A percentile compares a stretch with the other conserved stretches of the same genome.
phyloP scores from a whole-genome alignment of 2,113 vertebrate genomes.

The Harpagus bidentatus region DNA sequence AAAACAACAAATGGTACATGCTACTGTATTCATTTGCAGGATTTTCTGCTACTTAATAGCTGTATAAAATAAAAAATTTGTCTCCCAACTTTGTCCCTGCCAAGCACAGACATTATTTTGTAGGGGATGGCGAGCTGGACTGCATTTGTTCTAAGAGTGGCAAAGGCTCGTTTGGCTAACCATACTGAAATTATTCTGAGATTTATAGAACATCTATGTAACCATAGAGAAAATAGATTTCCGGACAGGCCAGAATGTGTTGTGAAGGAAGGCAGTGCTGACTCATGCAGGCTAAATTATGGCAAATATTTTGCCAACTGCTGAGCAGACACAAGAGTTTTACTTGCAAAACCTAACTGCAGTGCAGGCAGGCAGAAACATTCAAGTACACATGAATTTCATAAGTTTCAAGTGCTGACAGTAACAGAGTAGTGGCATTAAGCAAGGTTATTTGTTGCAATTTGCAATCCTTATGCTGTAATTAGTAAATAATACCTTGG shows the following conservation, averaged over 20 bases:
- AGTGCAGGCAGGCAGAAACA: neutral
- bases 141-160: neutral
- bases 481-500: neutral
- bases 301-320: constrained; percentile 27
- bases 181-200: neutral
- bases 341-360: neutral
- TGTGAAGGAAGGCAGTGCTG: neutral
- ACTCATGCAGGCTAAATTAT: constrained; percentile 25
- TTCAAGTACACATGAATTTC: neutral
- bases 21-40: neutral
- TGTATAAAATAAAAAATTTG: constrained; percentile 7
- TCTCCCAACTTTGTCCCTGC: neutral
- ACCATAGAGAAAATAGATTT: constrained; percentile 18
- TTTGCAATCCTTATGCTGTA: neutral
- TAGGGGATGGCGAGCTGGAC: neutral
- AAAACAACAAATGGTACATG: neutral
- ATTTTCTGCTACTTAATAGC: neutral
- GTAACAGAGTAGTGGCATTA: neutral
- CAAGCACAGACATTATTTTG: neutral
- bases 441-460: neutral
- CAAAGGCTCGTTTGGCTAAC: neutral
- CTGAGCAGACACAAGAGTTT: constrained; percentile 9
- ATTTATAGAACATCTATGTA: constrained; percentile 3
- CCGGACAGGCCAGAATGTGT: neutral
- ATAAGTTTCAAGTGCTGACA: neutral